These are phyloP conservation scores for Bos taurus DNA, from an alignment of 2,113 vertebrate genomes.

Conservation along the genomic window DNA sequence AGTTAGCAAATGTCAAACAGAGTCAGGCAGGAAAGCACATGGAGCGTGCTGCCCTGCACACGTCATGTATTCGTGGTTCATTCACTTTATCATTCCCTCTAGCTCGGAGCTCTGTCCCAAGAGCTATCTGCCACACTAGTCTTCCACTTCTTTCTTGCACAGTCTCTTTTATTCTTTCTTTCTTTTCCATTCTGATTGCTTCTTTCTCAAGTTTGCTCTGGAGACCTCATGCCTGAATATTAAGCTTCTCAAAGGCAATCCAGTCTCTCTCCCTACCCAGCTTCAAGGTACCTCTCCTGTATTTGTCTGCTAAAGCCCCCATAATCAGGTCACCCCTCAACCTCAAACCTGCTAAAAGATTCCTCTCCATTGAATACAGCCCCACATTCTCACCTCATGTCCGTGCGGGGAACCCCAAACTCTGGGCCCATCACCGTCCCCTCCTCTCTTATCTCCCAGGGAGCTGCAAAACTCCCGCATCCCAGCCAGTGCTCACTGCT, in stretches of 20 bases:
- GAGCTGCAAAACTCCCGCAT: accelerated
- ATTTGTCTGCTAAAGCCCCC: neutral
- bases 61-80: accelerated
- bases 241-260: neutral
- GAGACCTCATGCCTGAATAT: neutral
- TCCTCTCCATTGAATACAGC: neutral
- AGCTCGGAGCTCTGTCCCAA: neutral
- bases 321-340: neutral
- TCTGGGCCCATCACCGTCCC: accelerated
- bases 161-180: neutral
- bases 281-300: neutral
- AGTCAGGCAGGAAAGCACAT: neutral
- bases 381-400: accelerated
- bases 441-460: no score
- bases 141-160: neutral
- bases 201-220: neutral
- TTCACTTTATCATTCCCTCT: neutral
- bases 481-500: neutral
- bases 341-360: neutral
- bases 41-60: neutral
- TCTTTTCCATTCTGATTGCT: neutral
- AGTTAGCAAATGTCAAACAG: no score
- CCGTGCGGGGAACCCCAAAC: accelerated
- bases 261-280: neutral
- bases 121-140: accelerated